These are phyloP conservation scores for Osmerus eperlanus DNA, from an alignment of 2,113 vertebrate species.

Conservation along the genomic window DNA sequence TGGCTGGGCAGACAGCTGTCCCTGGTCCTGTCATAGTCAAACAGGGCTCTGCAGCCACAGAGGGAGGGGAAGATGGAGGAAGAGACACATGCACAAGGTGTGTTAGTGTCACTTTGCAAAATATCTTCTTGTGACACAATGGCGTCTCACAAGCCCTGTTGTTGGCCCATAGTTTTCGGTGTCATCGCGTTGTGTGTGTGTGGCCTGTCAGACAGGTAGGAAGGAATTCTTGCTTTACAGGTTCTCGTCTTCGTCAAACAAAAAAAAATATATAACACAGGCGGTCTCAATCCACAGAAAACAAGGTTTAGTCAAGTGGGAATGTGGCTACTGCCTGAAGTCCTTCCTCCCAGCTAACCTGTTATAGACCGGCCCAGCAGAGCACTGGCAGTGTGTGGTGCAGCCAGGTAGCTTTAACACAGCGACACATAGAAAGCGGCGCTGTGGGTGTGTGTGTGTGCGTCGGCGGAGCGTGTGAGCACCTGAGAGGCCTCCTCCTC, in stretches of 20 bases:
- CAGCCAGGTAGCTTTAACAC: neutral
- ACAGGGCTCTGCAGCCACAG: constrained; percentile 81
- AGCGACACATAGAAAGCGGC: neutral
- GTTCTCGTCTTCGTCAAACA: constrained; percentile 49
- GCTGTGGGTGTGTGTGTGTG: neutral
- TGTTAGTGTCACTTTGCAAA: too few species aligned
- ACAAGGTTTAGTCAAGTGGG: too few species aligned
- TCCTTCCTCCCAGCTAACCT: neutral
- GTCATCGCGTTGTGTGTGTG: constrained; percentile 12
- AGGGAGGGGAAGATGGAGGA: neutral
- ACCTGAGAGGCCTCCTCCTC: constrained; percentile 41
- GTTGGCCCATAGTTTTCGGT: constrained; percentile 21
- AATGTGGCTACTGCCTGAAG: constrained; percentile 40
- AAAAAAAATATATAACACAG: too few species aligned
- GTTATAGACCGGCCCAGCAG: constrained; percentile 3
- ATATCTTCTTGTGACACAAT: too few species aligned
- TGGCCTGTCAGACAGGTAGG: constrained; percentile 52
- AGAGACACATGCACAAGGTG: too few species aligned
- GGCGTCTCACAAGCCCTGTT: too few species aligned
- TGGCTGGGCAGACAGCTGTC: constrained; percentile 98
- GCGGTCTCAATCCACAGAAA: too few species aligned
- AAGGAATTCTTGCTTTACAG: constrained; percentile 52
- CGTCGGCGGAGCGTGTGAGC: constrained; percentile 2
- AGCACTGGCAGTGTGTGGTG: neutral
- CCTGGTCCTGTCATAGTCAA: constrained; percentile 96